phyloP scores from a whole-genome alignment of 2,797 vertebrate genomes.

The Amblyopsis hoosieri region DNA sequence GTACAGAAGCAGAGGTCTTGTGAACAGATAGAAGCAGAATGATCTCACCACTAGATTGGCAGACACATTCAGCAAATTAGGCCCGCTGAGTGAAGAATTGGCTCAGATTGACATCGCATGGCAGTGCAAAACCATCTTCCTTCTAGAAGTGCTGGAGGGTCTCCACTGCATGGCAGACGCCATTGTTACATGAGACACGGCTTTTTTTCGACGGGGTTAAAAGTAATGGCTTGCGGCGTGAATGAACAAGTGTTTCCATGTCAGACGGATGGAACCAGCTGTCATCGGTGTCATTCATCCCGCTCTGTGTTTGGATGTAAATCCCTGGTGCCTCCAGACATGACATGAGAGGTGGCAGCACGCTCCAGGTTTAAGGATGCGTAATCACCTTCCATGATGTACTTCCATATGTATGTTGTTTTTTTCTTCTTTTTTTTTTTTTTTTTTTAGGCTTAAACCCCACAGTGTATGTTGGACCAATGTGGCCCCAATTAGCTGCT shows the following conservation, averaged over 20 bases:
- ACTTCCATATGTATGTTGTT: conserved; percentile 14
- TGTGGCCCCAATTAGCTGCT: conserved; percentile 57
- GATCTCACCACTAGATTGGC: conserved; percentile 20
- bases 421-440: conserved; percentile 15
- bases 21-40: conserved; percentile 17
- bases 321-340: conserved; percentile 46
- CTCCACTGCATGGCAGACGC: conserved; percentile 56
- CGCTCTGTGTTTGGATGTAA: conserved; percentile 54
- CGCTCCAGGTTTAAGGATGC: conserved; percentile 40
- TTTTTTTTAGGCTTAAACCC: conserved; percentile 55
- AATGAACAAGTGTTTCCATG: conserved; percentile 58
- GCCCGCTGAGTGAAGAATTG: conserved; percentile 33
- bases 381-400: conserved; percentile 67
- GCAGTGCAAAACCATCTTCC: conserved; percentile 44
- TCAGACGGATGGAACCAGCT: conserved; percentile 42
- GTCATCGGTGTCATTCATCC: conserved; percentile 63
- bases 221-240: conserved; percentile 60
- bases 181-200: conserved; percentile 56
- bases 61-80: conserved; percentile 30
- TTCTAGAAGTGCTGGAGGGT: conserved; percentile 43
- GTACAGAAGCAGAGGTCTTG: background rate
- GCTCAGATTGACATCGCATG: conserved; percentile 47
- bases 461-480: conserved; percentile 53
- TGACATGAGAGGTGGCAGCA: conserved; percentile 53
- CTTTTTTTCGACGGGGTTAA: conserved; percentile 50